Evolutionary conservation across 1,140 invertebrate genomes (phyloP), one percentile per base, ranked within the genome.

Genomic region (Drosophila oshimai): DNA sequence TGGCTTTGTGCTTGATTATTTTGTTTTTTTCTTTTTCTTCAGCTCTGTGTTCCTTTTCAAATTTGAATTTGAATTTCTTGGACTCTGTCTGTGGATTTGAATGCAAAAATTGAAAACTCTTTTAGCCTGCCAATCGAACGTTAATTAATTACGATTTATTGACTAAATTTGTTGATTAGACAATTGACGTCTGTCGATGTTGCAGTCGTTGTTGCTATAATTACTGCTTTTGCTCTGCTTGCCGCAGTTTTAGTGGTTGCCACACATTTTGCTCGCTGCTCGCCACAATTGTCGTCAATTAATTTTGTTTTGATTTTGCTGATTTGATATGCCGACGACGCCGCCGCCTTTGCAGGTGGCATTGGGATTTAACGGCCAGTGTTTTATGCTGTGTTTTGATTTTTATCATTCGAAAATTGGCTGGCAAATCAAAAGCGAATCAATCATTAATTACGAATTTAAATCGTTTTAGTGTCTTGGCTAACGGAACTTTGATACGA

Each of bases 131-230:
- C 68, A 72, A 71, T 67, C 78, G 60, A 83, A 84, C 55, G 74
- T 87, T 87, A 87, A 87, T 87, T 87, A 87, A 87, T 87, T 87
- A 87, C 81, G 81, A 87, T 87, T 87, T 87, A 87, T 87, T 87
- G 81, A 87, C 81, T 87, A 87, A 87, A 87, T 87, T 87, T 80
- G 62, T 87, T 87, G 81, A 87, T 87, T 87, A 87, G 81, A 87
- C 81, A 87, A 86, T 86, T 86, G 81, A 87, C 81, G 83, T 81
- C 81, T 72, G 71, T 73, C 62, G 74, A 72, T 78, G 74, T 79
- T 64, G 54, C 39, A 10, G 15, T 64, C 4, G 42, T 33, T 50
- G 42, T 60, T 74, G 62, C 64, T 71, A 64, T 54, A 64, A 62
- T 70, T 69, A 62, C 54, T 68, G 51, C 17, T 47, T 57, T 15